Base-by-base conservation (phyloP, 2,888 invertebrate species). In the Tillus elongatus region DNA sequence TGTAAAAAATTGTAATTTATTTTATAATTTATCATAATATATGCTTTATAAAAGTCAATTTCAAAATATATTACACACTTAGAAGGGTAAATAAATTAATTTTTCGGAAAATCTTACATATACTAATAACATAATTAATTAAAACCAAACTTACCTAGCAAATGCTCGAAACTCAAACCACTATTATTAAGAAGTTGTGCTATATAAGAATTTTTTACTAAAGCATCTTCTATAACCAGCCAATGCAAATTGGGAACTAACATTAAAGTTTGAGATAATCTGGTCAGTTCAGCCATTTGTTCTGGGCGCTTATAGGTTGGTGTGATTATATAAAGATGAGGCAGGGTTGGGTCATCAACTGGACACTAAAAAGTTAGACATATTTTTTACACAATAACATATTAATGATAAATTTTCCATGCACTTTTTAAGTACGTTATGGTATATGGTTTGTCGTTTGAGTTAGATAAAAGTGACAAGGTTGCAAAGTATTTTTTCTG, bases 141-240 rank as follows among this genome's bases (percentile, higher is more conserved):
- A 10, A 4, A 29, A 8, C 9, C 4, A 13, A 15, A 42, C 57
- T 71, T 71, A 47, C 72, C 69, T 57, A 71, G 67, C 26, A 75
- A 66, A 58, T 80, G 79, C 16, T 83, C 79, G 54, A 78, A 80
- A 37, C 72, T 72, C 13, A 88, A 60, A 8, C 73, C 75, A 27
- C 81, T 78, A 30, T 75, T 74, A 39, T 70, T 66, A 10, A 95
- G 67, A 13, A 92, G 69, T 44, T 80, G 79, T 3, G 71, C 71
- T 2, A 95, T 88, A 37, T 90, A 68, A 13, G 67, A 61, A 1
- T 83, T 82, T 58, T 77, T 85, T 4, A 63, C 61, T 10, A 70
- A 68, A 0, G 89, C 73, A 65, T 96, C 96, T 68, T 96, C 95
- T 15, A 96, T 76, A 28, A 96, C 70, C 47, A 96, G 80, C 96